Base-by-base conservation (phyloP, 1,140 invertebrate genomes). In the Cyrtorhinus lividipennis region DNA sequence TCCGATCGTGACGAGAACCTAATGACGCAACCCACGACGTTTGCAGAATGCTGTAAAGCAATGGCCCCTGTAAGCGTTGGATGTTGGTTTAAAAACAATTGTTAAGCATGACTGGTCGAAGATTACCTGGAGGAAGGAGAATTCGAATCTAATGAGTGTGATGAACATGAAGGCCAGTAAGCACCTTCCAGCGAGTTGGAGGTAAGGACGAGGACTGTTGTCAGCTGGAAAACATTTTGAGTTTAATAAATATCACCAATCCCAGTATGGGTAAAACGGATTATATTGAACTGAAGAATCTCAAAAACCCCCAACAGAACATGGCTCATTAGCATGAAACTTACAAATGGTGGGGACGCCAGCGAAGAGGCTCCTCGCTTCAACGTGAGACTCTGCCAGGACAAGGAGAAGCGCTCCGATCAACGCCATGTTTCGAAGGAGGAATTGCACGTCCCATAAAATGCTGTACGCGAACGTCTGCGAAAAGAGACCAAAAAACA, bases 91-190 rank as follows among this genome's bases (percentile, higher is more conserved):
- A n/a, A n/a, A n/a, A n/a, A n/a, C n/a, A n/a, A n/a, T n/a, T n/a
- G n/a, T n/a, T n/a, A n/a, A n/a, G n/a, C n/a, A n/a, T n/a, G n/a
- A n/a, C n/a, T 71, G 67, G n/a, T n/a, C n/a, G n/a, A n/a, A n/a
- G n/a, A n/a, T n/a, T n/a, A 92, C 88, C 79, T 94, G 89, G 67
- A 95, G 74, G 72, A 94, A 87, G 46, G 87, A 89, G 38, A 92
- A 75, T 73, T 99, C 95, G 71, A 98, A 92, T 69, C 93, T 82
- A 59, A 99, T 83, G 18, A 99, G 76, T 1, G 95, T 98, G 65
- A 98, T 83, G 74, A 99, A 99, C 97, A 99, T 99, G 75, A 98
- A 96, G 10, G 97, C 95, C 20, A 99, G 77, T 15, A 99, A 80
- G 64, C 98, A 86, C 67, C 97, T 82, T 24, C 97, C 97, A 64